Evolutionary conservation across 1,140 invertebrate genomes (phyloP).

Genomic region (Colletes latitarsis): DNA sequence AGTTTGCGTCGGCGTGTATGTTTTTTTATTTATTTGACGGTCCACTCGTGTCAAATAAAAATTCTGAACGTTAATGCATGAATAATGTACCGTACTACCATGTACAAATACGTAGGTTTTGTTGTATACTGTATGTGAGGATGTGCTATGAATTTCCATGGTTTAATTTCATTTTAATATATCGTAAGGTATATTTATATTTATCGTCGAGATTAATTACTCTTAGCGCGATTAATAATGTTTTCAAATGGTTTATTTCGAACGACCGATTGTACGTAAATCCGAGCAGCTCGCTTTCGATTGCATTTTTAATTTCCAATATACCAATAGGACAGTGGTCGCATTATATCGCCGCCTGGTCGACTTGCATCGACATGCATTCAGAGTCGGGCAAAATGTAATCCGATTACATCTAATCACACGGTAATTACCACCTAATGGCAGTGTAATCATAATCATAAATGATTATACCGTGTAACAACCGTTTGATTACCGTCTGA

Average conservation of each 20-base stretch:
- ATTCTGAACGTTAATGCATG: background rate
- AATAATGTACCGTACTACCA: slow-evolving; percentile 17
- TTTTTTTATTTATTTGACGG: slow-evolving; percentile 22
- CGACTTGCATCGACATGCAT: too few relatives aligned
- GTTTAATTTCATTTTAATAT: slow-evolving; percentile 4
- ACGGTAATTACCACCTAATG: too few relatives aligned
- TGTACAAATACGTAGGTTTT: slow-evolving; percentile 40
- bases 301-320: too few relatives aligned
- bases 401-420: too few relatives aligned
- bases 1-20: background rate
- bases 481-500: too few relatives aligned
- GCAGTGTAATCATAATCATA: too few relatives aligned
- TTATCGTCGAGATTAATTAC: background rate
- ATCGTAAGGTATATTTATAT: background rate
- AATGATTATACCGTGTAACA: too few relatives aligned
- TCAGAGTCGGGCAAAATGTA: too few relatives aligned
- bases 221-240: background rate
- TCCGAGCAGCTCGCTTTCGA: background rate
- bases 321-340: too few relatives aligned
- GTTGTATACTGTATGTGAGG: slow-evolving; percentile 1
- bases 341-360: too few relatives aligned
- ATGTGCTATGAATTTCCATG: slow-evolving; percentile 20
- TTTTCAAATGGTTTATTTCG: background rate
- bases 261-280: background rate
- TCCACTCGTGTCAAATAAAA: background rate